Conservation (phyloP, 2,113 vertebrate species). For the Collichthys lucidus region DNA sequence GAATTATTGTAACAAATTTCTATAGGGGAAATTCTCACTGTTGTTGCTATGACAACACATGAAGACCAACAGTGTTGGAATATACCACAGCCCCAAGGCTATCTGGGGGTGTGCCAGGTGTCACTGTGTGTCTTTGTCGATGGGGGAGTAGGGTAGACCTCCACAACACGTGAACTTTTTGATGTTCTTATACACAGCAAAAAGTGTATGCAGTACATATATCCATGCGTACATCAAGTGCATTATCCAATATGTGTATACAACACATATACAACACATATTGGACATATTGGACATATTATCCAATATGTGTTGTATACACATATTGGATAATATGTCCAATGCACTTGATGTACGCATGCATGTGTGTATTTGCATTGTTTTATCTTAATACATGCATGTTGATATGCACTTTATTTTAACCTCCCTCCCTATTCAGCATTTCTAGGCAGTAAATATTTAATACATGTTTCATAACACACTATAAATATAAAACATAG, state of each 20-base stretch:
- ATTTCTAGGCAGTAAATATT: neutral
- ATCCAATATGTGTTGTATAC: too few species aligned
- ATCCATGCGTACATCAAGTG: too few species aligned
- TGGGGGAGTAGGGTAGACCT: constrained; percentile 27
- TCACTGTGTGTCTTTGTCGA: constrained; percentile 34
- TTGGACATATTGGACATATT: too few species aligned
- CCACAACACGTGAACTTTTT: constrained; percentile 1
- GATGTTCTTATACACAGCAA: neutral
- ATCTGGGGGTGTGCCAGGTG: constrained; percentile 67
- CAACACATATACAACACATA: too few species aligned
- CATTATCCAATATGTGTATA: too few species aligned
- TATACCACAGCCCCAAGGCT: constrained; percentile 79
- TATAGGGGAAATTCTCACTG: constrained; percentile 72
- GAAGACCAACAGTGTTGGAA: constrained; percentile 76
- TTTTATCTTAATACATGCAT: neutral
- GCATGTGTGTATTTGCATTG: neutral
- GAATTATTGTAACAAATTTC: constrained; percentile 81
- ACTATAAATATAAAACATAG: neutral
- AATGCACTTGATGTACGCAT: neutral
- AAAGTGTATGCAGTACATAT: too few species aligned
- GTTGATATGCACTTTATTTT: neutral
- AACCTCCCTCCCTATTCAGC: neutral
- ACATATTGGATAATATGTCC: neutral
- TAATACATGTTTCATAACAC: neutral
- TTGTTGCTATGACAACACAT: constrained; percentile 85